Base-by-base conservation (phyloP, 2,113 vertebrate genomes). In the Brachionichthys hirsutus region DNA sequence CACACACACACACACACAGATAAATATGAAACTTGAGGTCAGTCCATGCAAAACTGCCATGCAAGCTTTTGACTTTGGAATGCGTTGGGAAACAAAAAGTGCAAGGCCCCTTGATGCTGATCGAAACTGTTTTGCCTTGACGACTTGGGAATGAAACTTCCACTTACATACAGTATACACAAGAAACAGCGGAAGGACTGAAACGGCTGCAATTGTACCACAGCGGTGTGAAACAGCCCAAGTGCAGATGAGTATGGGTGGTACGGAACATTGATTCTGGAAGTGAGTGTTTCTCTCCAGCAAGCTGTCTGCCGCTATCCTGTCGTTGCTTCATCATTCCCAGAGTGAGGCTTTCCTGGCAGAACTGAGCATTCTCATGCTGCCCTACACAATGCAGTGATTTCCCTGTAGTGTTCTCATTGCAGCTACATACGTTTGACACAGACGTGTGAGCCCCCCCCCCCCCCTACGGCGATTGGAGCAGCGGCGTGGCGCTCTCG, bases 201-300 rank as follows among this genome's bases (percentile, higher is more conserved):
- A 71, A 82, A 77, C 24, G 19, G 67, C 67, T 63, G 59, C 74
- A 77, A 64, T 80, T 80, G 75, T 62, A 70, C 73, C 79, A 61
- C 48, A 36, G 61, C 77, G 46, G 63, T 38, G 69, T 78, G 77
- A 83, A 73, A 80, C 55, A 70, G 62, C 67, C 65, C 67, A 70
- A 80, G 73, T 73, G 73, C 79, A 82, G 60, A 77, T 83, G 78
- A 84, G 79, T 77, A 72, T 56, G 61, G 70, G 45, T 46, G 50
- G 75, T 74, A 81, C 74, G 77, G 82, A 72, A 77, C 70, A 81
- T 79, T 86, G 81, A 82, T 82, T 86, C 67, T 77, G 41, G 70
- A 86, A 79, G 78, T 78, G 77, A 78, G 77, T 75, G 19, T 80
- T 82, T 66, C 67, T 86, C 75, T 73, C 60, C 77, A 71, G 71